A percentile compares a stretch with the other conserved stretches of the same genome.
Evolutionary conservation across 2,113 vertebrate genomes (phyloP).

Genomic region (Podarcis raffonei): DNA sequence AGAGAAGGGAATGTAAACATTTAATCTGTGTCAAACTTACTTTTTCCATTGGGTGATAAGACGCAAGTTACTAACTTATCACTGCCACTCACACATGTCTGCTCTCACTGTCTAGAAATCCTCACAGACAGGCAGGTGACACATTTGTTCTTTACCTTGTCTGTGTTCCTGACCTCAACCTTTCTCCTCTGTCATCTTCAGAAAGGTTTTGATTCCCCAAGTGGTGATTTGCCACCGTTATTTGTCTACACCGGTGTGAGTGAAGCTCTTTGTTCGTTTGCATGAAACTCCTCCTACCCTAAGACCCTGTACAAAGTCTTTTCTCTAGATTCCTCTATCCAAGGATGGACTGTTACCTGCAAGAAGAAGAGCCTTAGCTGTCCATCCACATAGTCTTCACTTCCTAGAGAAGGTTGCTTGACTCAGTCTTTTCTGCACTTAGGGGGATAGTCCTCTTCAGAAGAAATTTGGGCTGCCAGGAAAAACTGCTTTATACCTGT

Average conservation of each 20-base stretch:
- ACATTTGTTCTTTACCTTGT: constrained; percentile 8
- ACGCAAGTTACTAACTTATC: not conserved
- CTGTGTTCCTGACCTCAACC: constrained; percentile 8
- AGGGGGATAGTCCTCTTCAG: not conserved
- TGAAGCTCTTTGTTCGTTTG: not conserved
- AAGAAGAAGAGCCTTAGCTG: not conserved
- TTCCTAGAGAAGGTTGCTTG: not conserved
- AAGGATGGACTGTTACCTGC: not conserved
- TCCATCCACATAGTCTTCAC: not conserved
- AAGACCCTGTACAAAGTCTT: not conserved
- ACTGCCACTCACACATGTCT: not conserved
- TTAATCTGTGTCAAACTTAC: not conserved
- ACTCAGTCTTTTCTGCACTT: not conserved
- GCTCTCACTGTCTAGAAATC: constrained; percentile 7
- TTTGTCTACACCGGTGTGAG: not conserved
- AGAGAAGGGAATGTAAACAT: not conserved
- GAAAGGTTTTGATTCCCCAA: constrained; percentile 6
- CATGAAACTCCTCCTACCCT: too few species aligned
- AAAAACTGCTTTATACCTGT: not conserved
- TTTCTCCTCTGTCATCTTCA: constrained; percentile 12
- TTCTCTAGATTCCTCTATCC: not conserved
- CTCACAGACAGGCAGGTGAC: not conserved
- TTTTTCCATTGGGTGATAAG: constrained; percentile 17
- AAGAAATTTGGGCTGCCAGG: not conserved
- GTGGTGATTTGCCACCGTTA: not conserved